Conservation (phyloP, 2,113 vertebrate genomes). For the Neolamprologus tretocephalus region DNA sequence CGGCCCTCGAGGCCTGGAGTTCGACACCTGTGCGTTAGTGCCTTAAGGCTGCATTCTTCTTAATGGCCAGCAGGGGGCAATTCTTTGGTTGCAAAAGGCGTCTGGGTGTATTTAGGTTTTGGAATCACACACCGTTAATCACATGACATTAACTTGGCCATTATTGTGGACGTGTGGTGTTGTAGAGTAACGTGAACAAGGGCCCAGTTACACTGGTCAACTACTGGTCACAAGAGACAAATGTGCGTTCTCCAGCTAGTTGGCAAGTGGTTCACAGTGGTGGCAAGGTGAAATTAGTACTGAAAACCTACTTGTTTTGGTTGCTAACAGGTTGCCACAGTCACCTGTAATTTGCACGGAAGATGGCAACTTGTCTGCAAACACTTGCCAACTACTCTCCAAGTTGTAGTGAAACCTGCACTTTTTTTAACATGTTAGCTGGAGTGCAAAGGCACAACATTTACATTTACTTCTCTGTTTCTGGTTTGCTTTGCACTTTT, state of each 20-base stretch:
- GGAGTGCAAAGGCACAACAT: neutral
- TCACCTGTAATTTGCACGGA: neutral
- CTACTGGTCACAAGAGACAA: fast-evolving
- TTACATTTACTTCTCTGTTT: neutral
- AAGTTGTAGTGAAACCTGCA: neutral
- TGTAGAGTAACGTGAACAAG: neutral
- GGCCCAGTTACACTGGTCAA: neutral
- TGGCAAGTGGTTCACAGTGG: neutral
- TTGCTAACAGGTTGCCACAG: neutral
- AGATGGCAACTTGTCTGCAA: neutral
- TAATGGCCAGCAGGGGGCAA: neutral
- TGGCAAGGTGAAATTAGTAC: neutral
- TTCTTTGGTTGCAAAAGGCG: neutral
- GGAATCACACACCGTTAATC: neutral
- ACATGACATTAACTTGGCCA: neutral
- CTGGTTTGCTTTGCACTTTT: neutral
- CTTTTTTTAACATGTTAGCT: neutral
- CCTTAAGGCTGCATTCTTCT: neutral
- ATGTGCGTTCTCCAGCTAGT: neutral
- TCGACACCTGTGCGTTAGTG: too few relatives aligned
- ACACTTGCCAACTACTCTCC: neutral
- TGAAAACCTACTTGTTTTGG: neutral
- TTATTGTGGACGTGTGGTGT: neutral
- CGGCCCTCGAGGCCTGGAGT: too few relatives aligned
- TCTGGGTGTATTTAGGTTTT: neutral